Conservation (phyloP, 2,797 vertebrate genomes). For the Vespertilio murinus region DNA sequence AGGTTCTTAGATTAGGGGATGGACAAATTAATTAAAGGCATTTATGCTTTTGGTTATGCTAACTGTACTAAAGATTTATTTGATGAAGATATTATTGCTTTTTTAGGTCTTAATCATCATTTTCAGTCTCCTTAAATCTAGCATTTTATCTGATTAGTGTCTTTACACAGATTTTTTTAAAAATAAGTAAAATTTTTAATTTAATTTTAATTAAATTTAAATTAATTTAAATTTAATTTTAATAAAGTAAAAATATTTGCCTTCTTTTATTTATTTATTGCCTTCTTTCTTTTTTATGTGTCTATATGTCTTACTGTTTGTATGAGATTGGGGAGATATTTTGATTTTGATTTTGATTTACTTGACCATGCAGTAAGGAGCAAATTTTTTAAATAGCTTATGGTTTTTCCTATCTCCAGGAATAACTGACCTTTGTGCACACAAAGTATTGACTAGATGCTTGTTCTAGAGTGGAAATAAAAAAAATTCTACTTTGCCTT, state of each 20-base stretch:
- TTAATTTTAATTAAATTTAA: too few relatives aligned
- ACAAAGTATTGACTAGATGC: background rate
- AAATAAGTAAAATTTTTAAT: conserved; percentile 14
- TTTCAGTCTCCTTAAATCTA: conserved; percentile 38
- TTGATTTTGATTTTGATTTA: background rate
- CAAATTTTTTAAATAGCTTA: background rate
- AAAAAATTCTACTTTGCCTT: background rate
- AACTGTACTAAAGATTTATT: conserved; percentile 18
- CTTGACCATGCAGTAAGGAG: background rate
- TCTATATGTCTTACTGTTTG: background rate
- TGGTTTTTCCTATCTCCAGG: background rate
- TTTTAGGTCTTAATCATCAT: background rate
- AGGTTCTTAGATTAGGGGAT: background rate
- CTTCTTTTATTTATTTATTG: background rate
- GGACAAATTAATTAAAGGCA: background rate
- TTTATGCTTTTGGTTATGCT: background rate
- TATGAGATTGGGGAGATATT: background rate
- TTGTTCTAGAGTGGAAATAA: conserved; percentile 38
- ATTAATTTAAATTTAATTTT: too few relatives aligned
- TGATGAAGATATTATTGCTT: conserved; percentile 18
- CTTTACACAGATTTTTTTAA: background rate
- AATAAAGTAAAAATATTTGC: too few relatives aligned
- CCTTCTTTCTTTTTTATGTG: background rate
- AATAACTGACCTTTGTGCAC: conserved; percentile 15
- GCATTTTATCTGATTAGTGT: conserved; percentile 27